Percentiles rank a stretch among this genome's conserved stretches.
Evolutionary conservation across 2,113 vertebrate genomes (phyloP).

Genomic region (Toxostoma redivivum): DNA sequence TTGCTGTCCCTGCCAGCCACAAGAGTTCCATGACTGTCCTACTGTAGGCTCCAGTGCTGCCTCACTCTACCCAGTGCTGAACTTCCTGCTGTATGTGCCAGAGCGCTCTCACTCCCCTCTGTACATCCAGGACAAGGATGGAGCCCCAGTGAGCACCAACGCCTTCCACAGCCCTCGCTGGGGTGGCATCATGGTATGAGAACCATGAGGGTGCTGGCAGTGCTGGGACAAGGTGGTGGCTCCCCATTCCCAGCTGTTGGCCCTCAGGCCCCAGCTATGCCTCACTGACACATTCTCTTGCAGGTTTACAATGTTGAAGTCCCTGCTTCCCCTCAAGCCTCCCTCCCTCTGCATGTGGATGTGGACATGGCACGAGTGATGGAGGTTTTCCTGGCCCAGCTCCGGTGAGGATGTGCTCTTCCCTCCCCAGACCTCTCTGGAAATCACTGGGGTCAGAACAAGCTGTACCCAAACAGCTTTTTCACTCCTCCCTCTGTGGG

Average conservation of each 20-base stretch:
- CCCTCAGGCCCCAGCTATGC: not conserved
- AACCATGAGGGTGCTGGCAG: rapidly evolving
- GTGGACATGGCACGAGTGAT: slow-evolving; percentile 91
- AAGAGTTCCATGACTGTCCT: not conserved
- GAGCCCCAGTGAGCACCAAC: slow-evolving; percentile 80
- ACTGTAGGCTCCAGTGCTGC: slow-evolving; percentile 87
- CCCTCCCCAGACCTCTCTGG: not conserved
- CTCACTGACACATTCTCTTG: rapidly evolving
- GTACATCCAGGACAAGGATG: slow-evolving; percentile 85
- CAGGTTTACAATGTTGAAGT: slow-evolving; percentile 91
- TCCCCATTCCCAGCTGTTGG: not conserved
- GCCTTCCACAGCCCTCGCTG: slow-evolving; percentile 97
- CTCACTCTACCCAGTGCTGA: slow-evolving; percentile 91
- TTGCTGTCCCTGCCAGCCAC: not conserved
- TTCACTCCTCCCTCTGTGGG: rapidly evolving
- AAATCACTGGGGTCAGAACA: not conserved
- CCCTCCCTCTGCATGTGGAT: slow-evolving; percentile 77
- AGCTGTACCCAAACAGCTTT: not conserved
- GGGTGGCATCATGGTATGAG: slow-evolving; percentile 93
- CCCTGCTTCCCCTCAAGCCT: slow-evolving; percentile 57
- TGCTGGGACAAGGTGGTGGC: not conserved
- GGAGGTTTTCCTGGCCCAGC: slow-evolving; percentile 94
- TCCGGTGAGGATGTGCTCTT: slow-evolving; percentile 76
- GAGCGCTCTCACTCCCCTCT: slow-evolving; percentile 89
- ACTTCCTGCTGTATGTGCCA: slow-evolving; percentile 92